Conservation (phyloP, 92 coral and sea anemone genomes). For the Epizoanthus rinbou region DNA sequence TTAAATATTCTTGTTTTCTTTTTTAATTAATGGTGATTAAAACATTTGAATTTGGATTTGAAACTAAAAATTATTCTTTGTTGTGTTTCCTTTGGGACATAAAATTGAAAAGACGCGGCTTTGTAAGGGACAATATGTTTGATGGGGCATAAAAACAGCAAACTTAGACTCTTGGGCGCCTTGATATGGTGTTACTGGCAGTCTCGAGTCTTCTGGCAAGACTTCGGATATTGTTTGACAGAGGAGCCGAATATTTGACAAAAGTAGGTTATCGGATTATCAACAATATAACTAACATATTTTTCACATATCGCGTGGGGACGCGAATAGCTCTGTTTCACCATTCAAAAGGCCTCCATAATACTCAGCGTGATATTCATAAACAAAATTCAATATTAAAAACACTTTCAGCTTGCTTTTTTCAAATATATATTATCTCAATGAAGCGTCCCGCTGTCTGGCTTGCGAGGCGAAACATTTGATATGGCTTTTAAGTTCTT, state of each 20-base stretch:
- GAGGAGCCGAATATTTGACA: not conserved
- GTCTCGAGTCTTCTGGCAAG: too few species aligned
- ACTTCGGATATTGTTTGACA: not conserved
- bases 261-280: not conserved
- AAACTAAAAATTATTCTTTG: conserved; percentile 2
- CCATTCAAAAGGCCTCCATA: not conserved
- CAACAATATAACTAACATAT: not conserved
- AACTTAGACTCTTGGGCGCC: not conserved
- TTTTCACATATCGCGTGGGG: not conserved
- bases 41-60: not conserved
- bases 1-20: not conserved
- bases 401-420: conserved; percentile 1
- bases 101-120: not conserved
- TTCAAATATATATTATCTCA: not conserved
- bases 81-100: not conserved
- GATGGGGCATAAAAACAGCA: not conserved
- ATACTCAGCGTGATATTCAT: not conserved
- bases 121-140: not conserved
- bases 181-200: too few species aligned
- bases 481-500: too few species aligned
- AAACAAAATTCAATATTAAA: not conserved
- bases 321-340: conserved; percentile 8
- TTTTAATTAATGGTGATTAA: conserved; percentile 3
- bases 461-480: not conserved
- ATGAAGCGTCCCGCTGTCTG: not conserved